Evolutionary conservation across 2,113 vertebrate species (phyloP), one percentile per base, ranked within the genome.

Genomic region (Rhizomys pruinosus): DNA sequence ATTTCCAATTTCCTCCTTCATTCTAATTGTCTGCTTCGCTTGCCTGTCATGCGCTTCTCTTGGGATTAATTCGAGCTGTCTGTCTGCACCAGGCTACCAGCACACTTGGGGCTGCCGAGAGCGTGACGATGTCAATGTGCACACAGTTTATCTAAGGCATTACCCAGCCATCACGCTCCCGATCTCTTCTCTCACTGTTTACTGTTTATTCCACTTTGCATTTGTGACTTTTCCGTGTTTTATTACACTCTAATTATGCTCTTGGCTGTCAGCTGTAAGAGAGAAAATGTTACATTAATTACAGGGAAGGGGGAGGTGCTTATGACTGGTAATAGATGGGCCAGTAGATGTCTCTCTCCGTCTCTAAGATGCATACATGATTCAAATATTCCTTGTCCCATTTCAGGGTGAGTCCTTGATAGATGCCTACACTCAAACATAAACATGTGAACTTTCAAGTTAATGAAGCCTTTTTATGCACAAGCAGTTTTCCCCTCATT

Each of bases 51-150:
- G 99, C 98, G 95, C 97, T 98, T 98, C 99, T 98, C 99, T 97
- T 96, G 99, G 99, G 99, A 99, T 99, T 99, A 99, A 99, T 99
- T 99, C 98, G 97, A 99, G 99, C 99, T 99, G 99, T 99, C 99
- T 99, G 99, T 99, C 99, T 99, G 99, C 98, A 96, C 98, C 98
- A 97, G 98, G 98, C 98, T 94, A 98, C 98, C 97, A 97, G 98
- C 98, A 98, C 98, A 98, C 99, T 98, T 97, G 97, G 99, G 99
- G 99, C 99, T 98, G 99, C 98, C 34, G 98, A 98, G 98, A 98
- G 99, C 98, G 98, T 98, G 99, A 98, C 99, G 98, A 98, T 98
- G 99, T 97, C 99, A 98, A 96, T 97, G 98, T 98, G 98, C 98
- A 96, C 98, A 97, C 98, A 98, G 98, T 97, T 98, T 94, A 97